phyloP scores from a whole-genome alignment of 2,113 vertebrate genomes.

The Psephotus haematonotus region DNA sequence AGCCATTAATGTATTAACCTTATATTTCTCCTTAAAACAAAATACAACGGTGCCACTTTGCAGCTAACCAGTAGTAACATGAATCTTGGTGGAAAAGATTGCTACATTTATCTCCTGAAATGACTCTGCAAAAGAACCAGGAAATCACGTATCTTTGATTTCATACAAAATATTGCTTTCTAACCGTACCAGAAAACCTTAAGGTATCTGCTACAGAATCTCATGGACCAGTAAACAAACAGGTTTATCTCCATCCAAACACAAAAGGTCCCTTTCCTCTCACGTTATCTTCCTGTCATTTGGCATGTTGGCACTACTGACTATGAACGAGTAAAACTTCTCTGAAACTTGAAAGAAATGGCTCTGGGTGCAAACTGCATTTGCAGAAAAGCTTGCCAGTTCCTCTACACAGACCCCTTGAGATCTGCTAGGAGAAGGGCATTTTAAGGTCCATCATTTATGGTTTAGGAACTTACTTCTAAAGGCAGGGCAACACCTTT shows the following conservation, averaged over 20 bases:
- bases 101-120: not conserved
- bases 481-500: not conserved
- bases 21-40: not conserved
- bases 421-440: not conserved
- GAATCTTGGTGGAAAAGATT: not conserved
- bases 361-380: not conserved
- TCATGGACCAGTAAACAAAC: not conserved
- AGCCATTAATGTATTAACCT: not conserved
- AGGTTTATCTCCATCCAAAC: not conserved
- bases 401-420: not conserved
- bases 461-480: not conserved
- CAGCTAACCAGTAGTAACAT: not conserved
- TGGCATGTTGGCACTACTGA: not conserved
- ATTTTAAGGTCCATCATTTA: not conserved
- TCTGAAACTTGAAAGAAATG: not conserved
- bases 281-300: not conserved
- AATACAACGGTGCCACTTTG: not conserved
- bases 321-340: not conserved
- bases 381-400: not conserved
- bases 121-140: not conserved
- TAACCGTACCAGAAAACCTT: not conserved
- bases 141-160: not conserved
- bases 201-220: not conserved
- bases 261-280: not conserved
- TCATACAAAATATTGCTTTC: not conserved